phyloP scores from a whole-genome alignment of 2,797 vertebrate species.

The Hyperoplus lanceolatus region DNA sequence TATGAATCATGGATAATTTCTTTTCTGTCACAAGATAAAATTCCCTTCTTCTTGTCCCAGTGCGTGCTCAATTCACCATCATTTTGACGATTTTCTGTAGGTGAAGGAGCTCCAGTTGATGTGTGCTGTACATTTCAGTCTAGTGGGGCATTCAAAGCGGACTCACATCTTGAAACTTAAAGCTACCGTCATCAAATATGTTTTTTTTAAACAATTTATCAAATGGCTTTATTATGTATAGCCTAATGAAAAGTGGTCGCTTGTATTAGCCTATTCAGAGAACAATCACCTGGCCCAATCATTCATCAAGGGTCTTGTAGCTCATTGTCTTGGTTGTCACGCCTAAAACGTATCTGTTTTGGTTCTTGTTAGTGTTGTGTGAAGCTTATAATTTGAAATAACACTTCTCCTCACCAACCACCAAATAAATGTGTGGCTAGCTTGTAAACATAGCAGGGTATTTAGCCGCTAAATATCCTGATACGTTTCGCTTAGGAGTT shows the following conservation, averaged over 20 bases:
- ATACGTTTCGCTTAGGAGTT: background rate
- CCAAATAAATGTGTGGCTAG: background rate
- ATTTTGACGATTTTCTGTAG: background rate
- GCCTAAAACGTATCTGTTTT: background rate
- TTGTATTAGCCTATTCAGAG: background rate
- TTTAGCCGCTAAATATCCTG: background rate
- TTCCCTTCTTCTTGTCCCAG: background rate
- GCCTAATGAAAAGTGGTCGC: too few relatives aligned
- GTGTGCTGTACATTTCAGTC: background rate
- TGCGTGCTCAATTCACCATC: background rate
- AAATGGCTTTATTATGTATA: background rate
- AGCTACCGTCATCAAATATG: background rate
- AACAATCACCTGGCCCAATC: too few relatives aligned
- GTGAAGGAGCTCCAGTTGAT: background rate
- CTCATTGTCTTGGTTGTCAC: background rate
- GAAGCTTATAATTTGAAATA: background rate
- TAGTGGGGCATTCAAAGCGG: background rate
- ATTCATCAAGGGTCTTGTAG: background rate
- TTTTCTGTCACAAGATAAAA: constrained; percentile 1
- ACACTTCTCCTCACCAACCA: background rate
- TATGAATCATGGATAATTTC: background rate
- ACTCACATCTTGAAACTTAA: background rate
- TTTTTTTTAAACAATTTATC: background rate
- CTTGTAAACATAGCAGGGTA: background rate
- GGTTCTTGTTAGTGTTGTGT: background rate